phyloP scores from a whole-genome alignment of 2,797 vertebrate genomes.

The Myiothlypis chrysogaster region DNA sequence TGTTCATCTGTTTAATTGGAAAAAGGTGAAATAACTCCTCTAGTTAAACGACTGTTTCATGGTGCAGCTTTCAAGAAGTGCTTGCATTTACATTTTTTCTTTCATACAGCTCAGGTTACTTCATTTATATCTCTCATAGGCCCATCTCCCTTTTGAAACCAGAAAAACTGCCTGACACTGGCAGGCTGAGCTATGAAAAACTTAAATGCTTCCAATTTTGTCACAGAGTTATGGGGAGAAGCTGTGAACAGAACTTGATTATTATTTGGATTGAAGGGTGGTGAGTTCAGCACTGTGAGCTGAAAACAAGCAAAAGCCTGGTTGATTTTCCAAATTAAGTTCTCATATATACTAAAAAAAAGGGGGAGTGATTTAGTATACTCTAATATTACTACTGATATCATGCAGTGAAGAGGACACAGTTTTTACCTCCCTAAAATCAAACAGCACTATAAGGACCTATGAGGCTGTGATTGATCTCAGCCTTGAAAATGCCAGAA shows the following conservation, averaged over 20 bases:
- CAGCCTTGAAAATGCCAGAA: not conserved
- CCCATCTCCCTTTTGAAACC: not conserved
- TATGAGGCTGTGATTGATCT: not conserved
- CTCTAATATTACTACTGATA: not conserved
- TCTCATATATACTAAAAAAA: not conserved
- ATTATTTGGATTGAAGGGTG: not conserved
- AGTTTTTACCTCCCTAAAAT: not conserved
- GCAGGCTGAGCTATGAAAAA: not conserved
- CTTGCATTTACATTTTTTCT: not conserved
- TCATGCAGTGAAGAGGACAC: not conserved
- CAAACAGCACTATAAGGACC: too few species aligned
- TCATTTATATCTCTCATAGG: not conserved
- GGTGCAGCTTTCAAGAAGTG: not conserved
- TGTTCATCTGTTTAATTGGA: not conserved
- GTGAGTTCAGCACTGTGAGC: not conserved
- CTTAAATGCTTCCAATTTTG: not conserved
- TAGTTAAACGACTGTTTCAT: not conserved
- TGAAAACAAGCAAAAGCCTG: not conserved
- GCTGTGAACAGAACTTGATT: not conserved
- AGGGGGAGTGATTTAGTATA: fast-evolving
- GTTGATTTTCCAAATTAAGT: not conserved
- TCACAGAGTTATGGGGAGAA: not conserved
- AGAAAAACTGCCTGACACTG: not conserved
- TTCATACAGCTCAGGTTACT: not conserved
- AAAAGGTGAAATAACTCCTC: not conserved